Percentiles rank a stretch among this genome's conserved stretches.
Evolutionary conservation across 2,113 vertebrate genomes (phyloP).

Genomic region (Thinocorus orbignyianus): DNA sequence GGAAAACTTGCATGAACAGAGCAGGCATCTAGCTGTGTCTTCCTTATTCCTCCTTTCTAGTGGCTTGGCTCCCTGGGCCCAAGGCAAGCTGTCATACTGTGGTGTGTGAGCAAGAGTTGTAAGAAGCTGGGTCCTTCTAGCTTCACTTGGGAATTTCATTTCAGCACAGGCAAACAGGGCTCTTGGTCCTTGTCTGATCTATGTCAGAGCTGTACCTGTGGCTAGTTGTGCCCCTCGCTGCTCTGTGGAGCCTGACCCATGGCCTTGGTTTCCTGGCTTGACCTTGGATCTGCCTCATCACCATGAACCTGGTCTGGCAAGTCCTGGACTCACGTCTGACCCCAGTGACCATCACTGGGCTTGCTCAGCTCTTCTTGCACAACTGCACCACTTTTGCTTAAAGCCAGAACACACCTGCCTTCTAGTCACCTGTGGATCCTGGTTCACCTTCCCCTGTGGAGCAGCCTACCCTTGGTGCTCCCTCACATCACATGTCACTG

Average conservation of each 20-base stretch:
- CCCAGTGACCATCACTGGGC: background rate
- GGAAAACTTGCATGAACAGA: background rate
- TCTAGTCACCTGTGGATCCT: background rate
- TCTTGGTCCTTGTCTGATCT: background rate
- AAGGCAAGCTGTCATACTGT: background rate
- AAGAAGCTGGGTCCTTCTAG: background rate
- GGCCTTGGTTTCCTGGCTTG: too few species aligned
- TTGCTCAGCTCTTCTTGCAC: background rate
- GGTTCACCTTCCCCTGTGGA: background rate
- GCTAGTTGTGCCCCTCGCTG: accelerated
- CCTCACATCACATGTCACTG: background rate
- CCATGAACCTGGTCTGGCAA: too few species aligned
- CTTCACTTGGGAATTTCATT: background rate
- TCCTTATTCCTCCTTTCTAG: background rate
- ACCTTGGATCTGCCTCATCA: background rate
- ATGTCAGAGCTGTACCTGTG: accelerated
- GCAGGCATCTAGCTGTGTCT: background rate
- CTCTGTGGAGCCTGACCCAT: background rate
- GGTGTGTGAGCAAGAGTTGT: background rate
- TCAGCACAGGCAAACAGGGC: background rate
- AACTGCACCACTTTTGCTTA: accelerated
- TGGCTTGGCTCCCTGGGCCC: background rate
- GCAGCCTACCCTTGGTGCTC: accelerated
- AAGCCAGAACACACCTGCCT: background rate
- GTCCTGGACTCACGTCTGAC: too few species aligned